Percentiles rank a stretch among this genome's conserved stretches.
phyloP scores from a whole-genome alignment of 2,888 invertebrate genomes.

The Melanchra persicariae region DNA sequence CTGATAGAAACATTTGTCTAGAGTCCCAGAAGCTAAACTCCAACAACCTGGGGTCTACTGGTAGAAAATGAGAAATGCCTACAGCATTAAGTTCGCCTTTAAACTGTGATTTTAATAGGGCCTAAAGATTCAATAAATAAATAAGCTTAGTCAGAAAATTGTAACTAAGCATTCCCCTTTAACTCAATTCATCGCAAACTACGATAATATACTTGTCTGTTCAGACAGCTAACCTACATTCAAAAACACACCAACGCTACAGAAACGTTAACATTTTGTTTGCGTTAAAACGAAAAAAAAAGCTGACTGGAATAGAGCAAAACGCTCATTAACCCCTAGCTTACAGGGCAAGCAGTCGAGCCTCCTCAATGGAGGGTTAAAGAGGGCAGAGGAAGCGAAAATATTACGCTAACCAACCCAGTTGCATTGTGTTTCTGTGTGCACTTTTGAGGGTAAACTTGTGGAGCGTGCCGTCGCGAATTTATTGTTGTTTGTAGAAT shows the following conservation, averaged over 20 bases:
- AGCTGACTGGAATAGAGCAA: conserved; percentile 71
- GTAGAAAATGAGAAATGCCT: too few relatives aligned
- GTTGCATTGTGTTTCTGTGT: conserved; percentile 68
- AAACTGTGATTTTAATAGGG: too few relatives aligned
- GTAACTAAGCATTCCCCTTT: neutral
- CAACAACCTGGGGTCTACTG: too few relatives aligned
- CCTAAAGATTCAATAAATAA: too few relatives aligned
- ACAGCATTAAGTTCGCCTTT: too few relatives aligned
- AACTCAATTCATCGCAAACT: neutral
- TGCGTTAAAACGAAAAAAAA: conserved; percentile 57
- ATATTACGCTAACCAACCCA: conserved; percentile 71
- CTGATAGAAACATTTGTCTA: too few relatives aligned
- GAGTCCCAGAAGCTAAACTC: too few relatives aligned
- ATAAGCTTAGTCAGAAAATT: too few relatives aligned
- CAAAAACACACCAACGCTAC: conserved; percentile 12
- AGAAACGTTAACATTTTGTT: conserved; percentile 68
- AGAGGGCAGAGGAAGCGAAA: conserved; percentile 64
- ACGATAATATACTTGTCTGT: too few relatives aligned
- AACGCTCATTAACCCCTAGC: conserved; percentile 76
- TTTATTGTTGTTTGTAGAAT: conserved; percentile 40
- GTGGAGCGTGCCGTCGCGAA: conserved; percentile 19
- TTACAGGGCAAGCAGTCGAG: conserved; percentile 60
- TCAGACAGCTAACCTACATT: conserved; percentile 7
- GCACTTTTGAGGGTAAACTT: conserved; percentile 59
- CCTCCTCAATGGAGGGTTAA: conserved; percentile 68